These are phyloP conservation scores for Clivina fossor DNA, from an alignment of 2,888 invertebrate species.

Conservation along the genomic window DNA sequence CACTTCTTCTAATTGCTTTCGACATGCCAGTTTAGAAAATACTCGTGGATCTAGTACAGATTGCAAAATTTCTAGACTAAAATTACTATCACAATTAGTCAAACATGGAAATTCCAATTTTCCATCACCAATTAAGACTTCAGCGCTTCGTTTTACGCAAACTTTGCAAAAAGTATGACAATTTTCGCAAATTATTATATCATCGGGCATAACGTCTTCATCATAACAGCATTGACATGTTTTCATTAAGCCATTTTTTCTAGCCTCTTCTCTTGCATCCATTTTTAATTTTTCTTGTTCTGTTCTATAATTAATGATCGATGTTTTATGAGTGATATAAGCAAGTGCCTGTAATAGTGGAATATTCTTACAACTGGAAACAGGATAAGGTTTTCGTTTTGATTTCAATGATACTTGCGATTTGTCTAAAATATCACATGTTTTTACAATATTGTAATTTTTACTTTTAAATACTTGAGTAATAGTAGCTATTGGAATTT, in stretches of 20 bases:
- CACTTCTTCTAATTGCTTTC: constrained; percentile 58
- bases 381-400: constrained; percentile 18
- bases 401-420: constrained; percentile 7
- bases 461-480: constrained; percentile 8
- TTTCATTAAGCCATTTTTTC: constrained; percentile 46
- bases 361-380: constrained; percentile 41
- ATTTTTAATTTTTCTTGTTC: constrained; percentile 46
- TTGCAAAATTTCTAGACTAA: constrained; percentile 50
- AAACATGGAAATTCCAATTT: constrained; percentile 56
- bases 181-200: constrained; percentile 45
- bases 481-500: too few species aligned
- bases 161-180: constrained; percentile 54
- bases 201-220: constrained; percentile 49
- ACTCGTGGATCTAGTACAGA: constrained; percentile 51
- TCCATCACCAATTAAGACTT: constrained; percentile 52
- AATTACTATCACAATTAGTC: constrained; percentile 51
- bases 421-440: constrained; percentile 14
- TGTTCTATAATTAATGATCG: constrained; percentile 46
- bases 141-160: constrained; percentile 53
- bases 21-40: constrained; percentile 55
- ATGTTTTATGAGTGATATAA: constrained; percentile 46
- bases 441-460: constrained; percentile 8
- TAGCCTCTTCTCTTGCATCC: constrained; percentile 47
- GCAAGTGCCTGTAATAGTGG: constrained; percentile 48
- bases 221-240: constrained; percentile 60